phyloP scores from a whole-genome alignment of 2,113 vertebrate genomes.

The Xyliphius kryptos region DNA sequence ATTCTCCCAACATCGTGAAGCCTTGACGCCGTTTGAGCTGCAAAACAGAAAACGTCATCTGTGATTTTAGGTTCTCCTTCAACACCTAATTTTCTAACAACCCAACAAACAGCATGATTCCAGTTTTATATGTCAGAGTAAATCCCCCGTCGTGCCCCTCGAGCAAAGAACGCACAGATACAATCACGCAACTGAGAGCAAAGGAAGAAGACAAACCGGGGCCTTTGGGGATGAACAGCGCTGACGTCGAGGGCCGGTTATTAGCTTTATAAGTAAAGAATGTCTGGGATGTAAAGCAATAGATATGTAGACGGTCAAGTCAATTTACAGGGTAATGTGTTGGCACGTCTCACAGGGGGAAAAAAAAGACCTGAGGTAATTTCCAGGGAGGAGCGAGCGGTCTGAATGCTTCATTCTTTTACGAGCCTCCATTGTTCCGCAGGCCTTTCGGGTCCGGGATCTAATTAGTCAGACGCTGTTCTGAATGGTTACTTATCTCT shows the following conservation, averaged over 20 bases:
- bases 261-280: too few relatives aligned
- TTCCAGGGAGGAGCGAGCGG: neutral
- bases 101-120: too few relatives aligned
- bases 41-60: too few relatives aligned
- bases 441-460: slow-evolving; percentile 6
- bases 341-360: neutral
- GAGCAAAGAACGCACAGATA: too few relatives aligned
- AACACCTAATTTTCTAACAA: too few relatives aligned
- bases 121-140: too few relatives aligned
- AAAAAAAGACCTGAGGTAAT: neutral
- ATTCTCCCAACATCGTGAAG: too few relatives aligned
- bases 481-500: slow-evolving; percentile 18
- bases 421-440: slow-evolving; percentile 11
- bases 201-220: neutral
- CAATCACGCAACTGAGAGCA: too few relatives aligned
- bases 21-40: too few relatives aligned
- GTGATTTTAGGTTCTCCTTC: too few relatives aligned
- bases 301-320: neutral
- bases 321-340: neutral
- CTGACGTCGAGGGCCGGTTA: neutral
- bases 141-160: too few relatives aligned
- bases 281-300: too few relatives aligned
- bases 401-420: slow-evolving; percentile 8
- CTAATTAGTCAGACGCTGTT: slow-evolving; percentile 12
- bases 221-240: neutral